A percentile compares a stretch with the other conserved stretches of the same genome.
phyloP scores from a whole-genome alignment of 2,797 vertebrate species.

The Poecilia picta region DNA sequence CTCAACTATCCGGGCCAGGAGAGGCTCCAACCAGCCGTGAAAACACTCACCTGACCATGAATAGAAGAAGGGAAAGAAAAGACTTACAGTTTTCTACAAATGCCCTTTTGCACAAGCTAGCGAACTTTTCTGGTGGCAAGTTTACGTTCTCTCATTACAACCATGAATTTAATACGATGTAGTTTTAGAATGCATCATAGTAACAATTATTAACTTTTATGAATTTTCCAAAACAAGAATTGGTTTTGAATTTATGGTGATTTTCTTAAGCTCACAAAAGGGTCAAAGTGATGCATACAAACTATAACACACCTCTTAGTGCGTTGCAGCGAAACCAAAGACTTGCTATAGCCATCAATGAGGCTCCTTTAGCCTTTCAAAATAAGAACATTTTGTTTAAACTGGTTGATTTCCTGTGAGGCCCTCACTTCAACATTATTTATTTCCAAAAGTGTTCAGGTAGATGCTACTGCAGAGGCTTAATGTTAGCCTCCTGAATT shows the following conservation, averaged over 20 bases:
- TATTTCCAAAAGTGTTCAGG: neutral
- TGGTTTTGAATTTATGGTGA: neutral
- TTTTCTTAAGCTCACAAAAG: neutral
- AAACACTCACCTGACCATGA: conserved; percentile 91
- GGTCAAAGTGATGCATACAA: neutral
- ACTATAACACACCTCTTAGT: neutral
- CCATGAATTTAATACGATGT: neutral
- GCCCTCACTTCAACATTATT: neutral
- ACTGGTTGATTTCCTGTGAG: neutral
- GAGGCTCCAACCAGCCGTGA: conserved; percentile 94
- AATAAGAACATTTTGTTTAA: neutral
- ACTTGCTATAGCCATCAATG: neutral
- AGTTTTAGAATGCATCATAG: neutral
- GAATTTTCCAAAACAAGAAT: neutral
- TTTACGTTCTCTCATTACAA: neutral
- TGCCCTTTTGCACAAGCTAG: neutral
- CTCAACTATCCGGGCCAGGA: conserved; percentile 90
- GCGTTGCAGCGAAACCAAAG: neutral
- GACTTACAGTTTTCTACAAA: neutral
- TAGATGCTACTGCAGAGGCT: neutral
- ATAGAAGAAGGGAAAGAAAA: neutral
- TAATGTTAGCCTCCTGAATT: neutral
- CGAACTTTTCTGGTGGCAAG: neutral
- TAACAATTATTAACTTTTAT: neutral
- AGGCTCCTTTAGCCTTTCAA: neutral